Percentiles rank a stretch among this genome's conserved stretches.
phyloP scores from a whole-genome alignment of 2,113 vertebrate species.

The Centropristis striata region DNA sequence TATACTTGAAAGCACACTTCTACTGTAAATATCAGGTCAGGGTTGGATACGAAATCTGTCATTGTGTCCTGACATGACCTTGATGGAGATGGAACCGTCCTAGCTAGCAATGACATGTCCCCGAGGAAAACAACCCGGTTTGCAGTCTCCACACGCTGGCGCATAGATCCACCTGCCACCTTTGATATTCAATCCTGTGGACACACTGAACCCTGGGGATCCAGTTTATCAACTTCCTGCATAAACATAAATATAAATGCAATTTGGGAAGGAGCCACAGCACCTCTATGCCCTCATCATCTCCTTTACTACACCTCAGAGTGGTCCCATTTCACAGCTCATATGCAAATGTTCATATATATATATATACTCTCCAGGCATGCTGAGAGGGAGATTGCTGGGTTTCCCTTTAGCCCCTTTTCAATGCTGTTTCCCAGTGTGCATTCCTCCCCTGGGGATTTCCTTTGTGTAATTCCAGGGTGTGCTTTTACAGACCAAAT shows the following conservation, averaged over 20 bases:
- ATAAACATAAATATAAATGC: conserved; percentile 29
- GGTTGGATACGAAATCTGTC: neutral
- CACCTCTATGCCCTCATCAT: conserved; percentile 5
- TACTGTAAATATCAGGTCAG: neutral
- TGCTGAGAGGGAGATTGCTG: neutral
- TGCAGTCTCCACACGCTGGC: conserved; percentile 7
- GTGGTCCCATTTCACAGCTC: neutral
- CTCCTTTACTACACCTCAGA: neutral
- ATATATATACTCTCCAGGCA: neutral
- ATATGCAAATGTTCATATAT: conserved; percentile 7
- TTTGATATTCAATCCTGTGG: conserved; percentile 40
- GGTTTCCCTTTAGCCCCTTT: neutral
- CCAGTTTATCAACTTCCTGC: conserved; percentile 24
- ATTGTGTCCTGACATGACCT: conserved; percentile 7
- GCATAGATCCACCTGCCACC: conserved; percentile 19
- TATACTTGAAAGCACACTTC: neutral
- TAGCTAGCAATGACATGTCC: neutral
- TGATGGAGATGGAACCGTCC: conserved; percentile 14
- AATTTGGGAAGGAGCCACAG: conserved; percentile 1
- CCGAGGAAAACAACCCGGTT: conserved; percentile 3
- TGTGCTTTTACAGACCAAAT: conserved; percentile 5
- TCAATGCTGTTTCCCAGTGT: neutral
- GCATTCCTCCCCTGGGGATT: neutral
- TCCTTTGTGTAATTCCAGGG: neutral
- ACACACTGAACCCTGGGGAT: conserved; percentile 11